phyloP scores from a whole-genome alignment of 2,113 vertebrate genomes.

The Meleagris gallopavo region DNA sequence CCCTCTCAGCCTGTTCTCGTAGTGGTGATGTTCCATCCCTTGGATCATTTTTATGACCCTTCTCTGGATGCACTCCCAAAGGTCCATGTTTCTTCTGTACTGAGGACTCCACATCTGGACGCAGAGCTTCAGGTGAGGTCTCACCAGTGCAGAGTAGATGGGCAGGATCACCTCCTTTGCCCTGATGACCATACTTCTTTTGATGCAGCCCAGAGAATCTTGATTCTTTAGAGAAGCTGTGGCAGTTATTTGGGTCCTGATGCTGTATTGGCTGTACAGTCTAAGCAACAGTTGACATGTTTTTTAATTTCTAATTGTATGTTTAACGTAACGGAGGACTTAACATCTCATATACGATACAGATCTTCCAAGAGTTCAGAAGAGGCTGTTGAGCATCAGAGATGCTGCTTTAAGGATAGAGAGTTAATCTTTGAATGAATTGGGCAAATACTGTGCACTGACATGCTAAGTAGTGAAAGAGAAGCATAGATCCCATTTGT shows the following conservation, averaged over 20 bases:
- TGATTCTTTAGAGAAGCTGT: not conserved
- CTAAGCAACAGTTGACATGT: not conserved
- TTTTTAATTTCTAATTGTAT: not conserved
- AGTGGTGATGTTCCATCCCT: too few species aligned
- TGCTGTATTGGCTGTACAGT: not conserved
- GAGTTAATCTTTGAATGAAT: conserved; percentile 29
- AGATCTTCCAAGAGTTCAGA: not conserved
- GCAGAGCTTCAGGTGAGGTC: too few species aligned
- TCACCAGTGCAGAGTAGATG: too few species aligned
- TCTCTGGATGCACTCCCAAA: too few species aligned
- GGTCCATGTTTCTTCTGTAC: too few species aligned
- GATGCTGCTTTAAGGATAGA: not conserved
- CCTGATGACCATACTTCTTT: too few species aligned
- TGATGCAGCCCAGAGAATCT: not conserved
- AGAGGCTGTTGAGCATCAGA: not conserved
- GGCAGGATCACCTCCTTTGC: too few species aligned
- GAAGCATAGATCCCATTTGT: not conserved
- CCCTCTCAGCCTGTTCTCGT: too few species aligned
- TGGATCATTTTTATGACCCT: too few species aligned
- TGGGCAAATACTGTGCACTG: not conserved
- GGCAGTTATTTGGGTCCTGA: not conserved
- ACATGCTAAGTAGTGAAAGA: not conserved
- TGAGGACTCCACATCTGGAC: too few species aligned
- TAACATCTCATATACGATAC: not conserved
- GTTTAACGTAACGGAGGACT: not conserved